Percentiles rank a stretch among this genome's conserved stretches.
phyloP scores from a whole-genome alignment of 1,140 invertebrate genomes.

The Linepithema humile region DNA sequence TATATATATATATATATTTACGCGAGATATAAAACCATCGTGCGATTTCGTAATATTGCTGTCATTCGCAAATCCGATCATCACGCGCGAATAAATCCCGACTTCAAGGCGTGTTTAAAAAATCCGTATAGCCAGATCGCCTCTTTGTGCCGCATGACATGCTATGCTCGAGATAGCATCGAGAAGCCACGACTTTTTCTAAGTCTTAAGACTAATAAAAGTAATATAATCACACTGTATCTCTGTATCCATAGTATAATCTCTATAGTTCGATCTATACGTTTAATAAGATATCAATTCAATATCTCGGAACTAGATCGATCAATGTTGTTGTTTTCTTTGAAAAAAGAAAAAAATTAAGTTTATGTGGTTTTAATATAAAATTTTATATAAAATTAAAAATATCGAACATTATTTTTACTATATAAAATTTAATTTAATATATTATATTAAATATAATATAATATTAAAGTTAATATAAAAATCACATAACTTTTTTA shows the following conservation, averaged over 20 bases:
- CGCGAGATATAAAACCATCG: conserved; percentile 9
- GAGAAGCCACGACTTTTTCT: conserved; percentile 49
- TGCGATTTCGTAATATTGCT: conserved; percentile 16
- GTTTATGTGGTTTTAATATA: too few species aligned
- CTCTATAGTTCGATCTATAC: background rate
- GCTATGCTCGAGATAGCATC: conserved; percentile 26
- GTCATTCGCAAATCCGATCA: conserved; percentile 2
- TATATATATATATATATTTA: too few species aligned
- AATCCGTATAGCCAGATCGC: background rate
- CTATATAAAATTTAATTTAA: too few species aligned
- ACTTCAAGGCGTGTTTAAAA: background rate
- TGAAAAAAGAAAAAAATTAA: background rate
- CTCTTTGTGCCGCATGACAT: background rate
- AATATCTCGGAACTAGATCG: conserved; percentile 1
- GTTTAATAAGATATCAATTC: conserved; percentile 34
- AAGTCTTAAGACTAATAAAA: conserved; percentile 53
- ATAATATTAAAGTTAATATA: too few species aligned
- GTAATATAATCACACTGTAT: conserved; percentile 35
- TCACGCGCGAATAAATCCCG: background rate
- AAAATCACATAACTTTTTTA: too few species aligned
- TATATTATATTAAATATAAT: too few species aligned
- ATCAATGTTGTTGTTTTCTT: background rate
- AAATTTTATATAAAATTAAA: too few species aligned
- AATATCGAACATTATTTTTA: too few species aligned
- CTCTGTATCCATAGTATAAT: conserved; percentile 25